Base-by-base conservation (phyloP, 2,113 vertebrate genomes). In the Propithecus coquereli region DNA sequence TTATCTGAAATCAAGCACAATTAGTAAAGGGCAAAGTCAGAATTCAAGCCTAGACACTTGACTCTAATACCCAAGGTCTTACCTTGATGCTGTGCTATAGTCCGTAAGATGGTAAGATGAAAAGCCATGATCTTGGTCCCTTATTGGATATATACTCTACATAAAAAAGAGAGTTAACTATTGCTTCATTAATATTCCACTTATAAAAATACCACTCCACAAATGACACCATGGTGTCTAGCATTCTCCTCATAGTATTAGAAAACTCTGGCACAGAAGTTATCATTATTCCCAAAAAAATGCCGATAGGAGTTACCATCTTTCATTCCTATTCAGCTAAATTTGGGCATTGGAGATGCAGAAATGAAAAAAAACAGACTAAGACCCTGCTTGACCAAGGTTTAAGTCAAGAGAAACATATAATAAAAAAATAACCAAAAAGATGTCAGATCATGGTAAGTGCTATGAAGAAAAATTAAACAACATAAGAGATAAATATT, bases 131-230 rank as follows among this genome's bases (percentile, higher is more conserved):
- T 65, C 25, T 94, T 20, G 7, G 68, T 54, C 87, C 92, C 50
- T 90, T 23, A 77, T 66, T 59, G 79, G 71, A 95, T 8, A 59
- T 68, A 66, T 0, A 86, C 30, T 73, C 10, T 65, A 25, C 63
- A 74, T 9, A 43, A 63, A 54, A 37, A 79, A 87, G 40, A 30
- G 52, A 76, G 14, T 68, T 37, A 18, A 71, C 23, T 81, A 11
- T 27, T 86, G 40, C 25, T 89, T 87, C 57, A 66, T 93, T 90
- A 61, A 76, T 54, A 93, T 68, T 91, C 68, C 82, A 47, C 43
- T 89, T 91, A 59, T 90, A 92, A 92, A 94, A 87, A 83, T 59
- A 61, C 20, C n/a, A 89, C 54, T 95, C 50, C 80, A 12, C 74
- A 74, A 79, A 87, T 18, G 34, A 80, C 34, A 91, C 47, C 40